Conservation (phyloP, 2,113 vertebrate species). For the Martes martes region DNA sequence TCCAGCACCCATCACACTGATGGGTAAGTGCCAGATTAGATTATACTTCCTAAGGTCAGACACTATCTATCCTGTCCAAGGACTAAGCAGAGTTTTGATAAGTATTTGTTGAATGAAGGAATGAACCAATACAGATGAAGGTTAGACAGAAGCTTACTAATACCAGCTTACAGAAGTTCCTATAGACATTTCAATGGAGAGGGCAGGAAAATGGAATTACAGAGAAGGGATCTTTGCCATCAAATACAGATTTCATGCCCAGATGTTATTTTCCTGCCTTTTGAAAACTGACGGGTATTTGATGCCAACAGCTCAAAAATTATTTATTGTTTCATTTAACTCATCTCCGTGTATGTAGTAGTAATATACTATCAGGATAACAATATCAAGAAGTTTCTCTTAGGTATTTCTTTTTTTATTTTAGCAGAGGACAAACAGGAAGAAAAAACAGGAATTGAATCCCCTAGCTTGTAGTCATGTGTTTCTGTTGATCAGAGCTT, state of each 20-base stretch:
- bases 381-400: constrained; percentile 64
- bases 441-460: constrained; percentile 80
- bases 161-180: constrained; percentile 13
- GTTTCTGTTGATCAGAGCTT: constrained; percentile 69
- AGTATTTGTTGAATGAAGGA: constrained; percentile 8
- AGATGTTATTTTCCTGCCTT: not conserved
- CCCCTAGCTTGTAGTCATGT: constrained; percentile 63
- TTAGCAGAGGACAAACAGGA: constrained; percentile 73
- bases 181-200: not conserved
- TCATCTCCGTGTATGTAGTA: not conserved
- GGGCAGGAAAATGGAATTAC: not conserved
- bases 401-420: constrained; percentile 46
- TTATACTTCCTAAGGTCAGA: not conserved
- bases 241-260: not conserved
- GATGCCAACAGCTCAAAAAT: not conserved
- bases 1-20: not conserved
- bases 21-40: not conserved
- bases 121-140: not conserved
- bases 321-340: not conserved
- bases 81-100: not conserved
- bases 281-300: not conserved
- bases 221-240: not conserved
- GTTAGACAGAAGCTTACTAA: not conserved
- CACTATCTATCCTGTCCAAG: not conserved
- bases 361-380: constrained; percentile 14